Base-by-base conservation (phyloP, 2,888 invertebrate genomes). In the Plagiodera versicolora region DNA sequence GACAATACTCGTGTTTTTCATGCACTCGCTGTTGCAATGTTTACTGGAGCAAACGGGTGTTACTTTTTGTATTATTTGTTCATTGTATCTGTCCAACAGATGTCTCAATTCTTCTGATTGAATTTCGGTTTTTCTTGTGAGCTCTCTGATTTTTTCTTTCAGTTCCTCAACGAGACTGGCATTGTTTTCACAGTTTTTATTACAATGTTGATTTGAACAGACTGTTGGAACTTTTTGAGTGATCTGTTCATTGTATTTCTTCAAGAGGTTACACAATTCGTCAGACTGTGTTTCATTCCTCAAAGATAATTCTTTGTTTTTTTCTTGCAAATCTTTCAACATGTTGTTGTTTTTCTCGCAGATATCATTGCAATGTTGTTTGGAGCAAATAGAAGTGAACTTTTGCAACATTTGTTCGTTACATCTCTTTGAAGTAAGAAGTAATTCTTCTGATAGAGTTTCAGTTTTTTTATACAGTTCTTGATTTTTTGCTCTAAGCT, bases 401-500 rank as follows among this genome's bases (percentile, higher is more conserved):
- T 39, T 39, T 39, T 52, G 20, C 20, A 53, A 14, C 1, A 35
- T 24, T 6, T 24, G 6, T 44, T 32, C 20, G 14, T 52, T 52
- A 52, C 35, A 51, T 16, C 51, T 48, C 30, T 39, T 44, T 32
- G 64, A 64, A 61, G 51, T 56, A 39, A 57, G n/a, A n/a, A 4
- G 2, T n/a, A 39, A 6, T 39, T 39, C 39, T 65, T 55, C 47
- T 30, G 39, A 53, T 60, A 66, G 14, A 63, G 61, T 32, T 44
- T 51, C 39, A 39, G 8, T 60, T 46, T 51, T 60, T 32, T 39
- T 49, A 17, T 20, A 11, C 16, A 64, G 45, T 44, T 62, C 57
- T 19, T 55, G 24, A 44, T 61, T 64, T 51, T 59, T 57, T n/a
- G 28, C 28, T 20, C 57, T 39, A 14, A 64, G 56, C n/a, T 51